These are phyloP conservation scores for Aramus guarauna DNA, from an alignment of 2,113 vertebrate species.

Conservation along the genomic window DNA sequence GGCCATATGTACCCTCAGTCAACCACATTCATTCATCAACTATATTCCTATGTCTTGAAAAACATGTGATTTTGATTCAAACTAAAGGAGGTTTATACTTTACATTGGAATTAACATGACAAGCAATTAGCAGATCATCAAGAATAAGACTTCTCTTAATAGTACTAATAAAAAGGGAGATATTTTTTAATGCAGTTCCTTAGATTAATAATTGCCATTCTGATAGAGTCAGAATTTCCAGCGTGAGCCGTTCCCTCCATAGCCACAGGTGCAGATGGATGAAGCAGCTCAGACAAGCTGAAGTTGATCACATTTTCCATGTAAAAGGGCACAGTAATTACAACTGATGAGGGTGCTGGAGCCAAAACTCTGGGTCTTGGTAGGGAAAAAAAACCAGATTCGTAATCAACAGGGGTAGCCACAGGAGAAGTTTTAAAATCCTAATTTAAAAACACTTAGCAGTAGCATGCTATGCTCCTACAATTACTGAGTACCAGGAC, in stretches of 20 bases:
- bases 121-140: slow-evolving; percentile 25
- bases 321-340: slow-evolving; percentile 56
- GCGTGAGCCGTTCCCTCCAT: slow-evolving; percentile 40
- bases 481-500: background rate
- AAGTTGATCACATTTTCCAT: slow-evolving; percentile 63
- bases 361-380: slow-evolving; percentile 19
- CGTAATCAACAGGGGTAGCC: slow-evolving; percentile 42
- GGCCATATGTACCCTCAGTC: background rate
- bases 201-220: slow-evolving; percentile 50
- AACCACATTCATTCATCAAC: background rate
- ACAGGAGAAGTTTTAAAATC: slow-evolving; percentile 45
- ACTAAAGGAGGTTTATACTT: background rate
- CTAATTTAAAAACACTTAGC: slow-evolving; percentile 56
- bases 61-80: background rate
- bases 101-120: slow-evolving; percentile 1
- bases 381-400: background rate
- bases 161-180: slow-evolving; percentile 33
- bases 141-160: slow-evolving; percentile 23
- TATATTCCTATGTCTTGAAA: background rate
- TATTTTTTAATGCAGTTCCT: slow-evolving; percentile 23
- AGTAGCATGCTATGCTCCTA: slow-evolving; percentile 32
- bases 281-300: slow-evolving; percentile 38
- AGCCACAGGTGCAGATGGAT: slow-evolving; percentile 64
- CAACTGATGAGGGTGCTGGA: slow-evolving; percentile 39
- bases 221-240: slow-evolving; percentile 64